Conservation (phyloP, 2,888 invertebrate species). For the Polyploca ridens region DNA sequence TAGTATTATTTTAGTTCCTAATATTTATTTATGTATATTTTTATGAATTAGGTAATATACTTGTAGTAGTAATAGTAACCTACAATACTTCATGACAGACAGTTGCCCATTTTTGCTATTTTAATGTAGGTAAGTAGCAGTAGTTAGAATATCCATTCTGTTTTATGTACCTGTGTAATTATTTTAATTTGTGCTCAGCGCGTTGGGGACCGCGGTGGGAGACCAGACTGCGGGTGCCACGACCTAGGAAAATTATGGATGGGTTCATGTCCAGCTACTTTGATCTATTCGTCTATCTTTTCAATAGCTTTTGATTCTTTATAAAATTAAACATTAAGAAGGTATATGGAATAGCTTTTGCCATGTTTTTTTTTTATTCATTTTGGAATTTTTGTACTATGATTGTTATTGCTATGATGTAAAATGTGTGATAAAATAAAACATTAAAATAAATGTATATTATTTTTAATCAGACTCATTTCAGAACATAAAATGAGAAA, state of each 20-base stretch:
- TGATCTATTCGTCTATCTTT: conserved; percentile 27
- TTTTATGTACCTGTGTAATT: neutral
- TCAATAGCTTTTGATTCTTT: conserved; percentile 21
- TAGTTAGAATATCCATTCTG: too few species aligned
- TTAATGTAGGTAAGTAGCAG: neutral
- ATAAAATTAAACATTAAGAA: neutral
- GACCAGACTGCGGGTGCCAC: neutral
- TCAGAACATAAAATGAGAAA: conserved; percentile 77
- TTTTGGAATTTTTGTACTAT: too few species aligned
- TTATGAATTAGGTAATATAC: too few species aligned
- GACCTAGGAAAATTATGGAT: conserved; percentile 20
- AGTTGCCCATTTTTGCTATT: neutral
- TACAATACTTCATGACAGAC: neutral
- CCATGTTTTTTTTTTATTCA: too few species aligned
- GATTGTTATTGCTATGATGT: too few species aligned
- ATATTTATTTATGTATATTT: too few species aligned
- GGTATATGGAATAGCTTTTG: neutral
- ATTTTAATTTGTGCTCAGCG: conserved; percentile 7
- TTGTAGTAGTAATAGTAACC: neutral
- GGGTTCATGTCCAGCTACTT: conserved; percentile 27
- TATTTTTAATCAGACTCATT: conserved; percentile 82
- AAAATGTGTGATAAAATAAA: conserved; percentile 37
- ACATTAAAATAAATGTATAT: conserved; percentile 60
- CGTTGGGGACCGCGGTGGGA: neutral
- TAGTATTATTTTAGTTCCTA: too few species aligned